Evolutionary conservation across 1,140 invertebrate species (phyloP).

Genomic region (Eriocheir sinensis): DNA sequence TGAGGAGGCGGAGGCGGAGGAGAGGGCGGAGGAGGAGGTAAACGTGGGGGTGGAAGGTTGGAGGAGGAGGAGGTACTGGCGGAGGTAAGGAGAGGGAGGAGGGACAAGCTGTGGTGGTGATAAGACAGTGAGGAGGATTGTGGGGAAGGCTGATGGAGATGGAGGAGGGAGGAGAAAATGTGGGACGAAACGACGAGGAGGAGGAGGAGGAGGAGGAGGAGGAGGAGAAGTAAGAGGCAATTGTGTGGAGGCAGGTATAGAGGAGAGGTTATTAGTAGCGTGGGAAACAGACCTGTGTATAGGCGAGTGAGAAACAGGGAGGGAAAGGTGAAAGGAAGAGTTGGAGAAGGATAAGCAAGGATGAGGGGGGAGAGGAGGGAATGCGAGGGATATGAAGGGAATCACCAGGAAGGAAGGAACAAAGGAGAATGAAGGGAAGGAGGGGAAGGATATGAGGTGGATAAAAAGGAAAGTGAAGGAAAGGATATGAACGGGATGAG

Average conservation of each 20-base stretch:
- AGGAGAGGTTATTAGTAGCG: slow-evolving; percentile 18
- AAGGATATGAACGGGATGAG: too few species aligned
- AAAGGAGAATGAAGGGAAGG: background rate
- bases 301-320: background rate
- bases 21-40: background rate
- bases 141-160: too few species aligned
- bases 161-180: too few species aligned
- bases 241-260: background rate
- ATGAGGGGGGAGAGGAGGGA: background rate
- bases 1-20: background rate
- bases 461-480: background rate
- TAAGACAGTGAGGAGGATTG: background rate
- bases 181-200: too few species aligned
- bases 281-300: background rate
- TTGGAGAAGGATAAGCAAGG: background rate
- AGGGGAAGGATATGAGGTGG: too few species aligned
- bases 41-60: background rate
- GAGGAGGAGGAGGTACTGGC: background rate
- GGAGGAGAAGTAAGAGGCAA: background rate
- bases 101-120: slow-evolving; percentile 1
- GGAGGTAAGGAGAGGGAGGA: too few species aligned
- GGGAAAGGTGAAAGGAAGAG: background rate
- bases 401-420: too few species aligned
- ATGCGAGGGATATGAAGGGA: background rate
- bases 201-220: background rate